Evolutionary conservation across 2,113 vertebrate genomes (phyloP), one percentile per base, ranked within the genome.

Genomic region (Heterotis niloticus): DNA sequence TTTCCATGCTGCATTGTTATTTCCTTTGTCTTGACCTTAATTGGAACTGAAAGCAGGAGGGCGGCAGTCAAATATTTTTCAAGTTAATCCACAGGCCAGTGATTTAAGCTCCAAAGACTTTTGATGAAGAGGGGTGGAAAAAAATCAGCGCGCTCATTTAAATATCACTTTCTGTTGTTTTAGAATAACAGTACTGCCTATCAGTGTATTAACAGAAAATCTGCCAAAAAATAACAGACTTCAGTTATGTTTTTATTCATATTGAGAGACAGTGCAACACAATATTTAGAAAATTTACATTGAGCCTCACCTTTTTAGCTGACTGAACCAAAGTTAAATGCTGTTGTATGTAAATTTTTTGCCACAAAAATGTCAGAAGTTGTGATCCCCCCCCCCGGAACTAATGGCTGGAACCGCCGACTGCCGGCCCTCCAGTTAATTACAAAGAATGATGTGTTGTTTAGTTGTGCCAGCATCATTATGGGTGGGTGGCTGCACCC

Each of bases 11-110:
- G 76, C 28, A 16, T 34, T 23, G 28, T 14, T 64, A 7, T 78
- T 57, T 18, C 26, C 28, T 71, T 12, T 23, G 17, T 56, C 28
- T 67, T 79, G 77, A 71, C 77, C 77, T 71, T 62, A 79, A 79
- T 79, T 79, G 29, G 57, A 71, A n/a, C 62, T 51, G 67, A 71
- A 9, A 23, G 56, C 17, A 28, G 56, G 56, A 44, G 13, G 67
- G 26, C 11, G 28, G 23, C 54, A 59, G 28, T 60, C 5, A 34
- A 60, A 62, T 26, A 20, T 75, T 75, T 75, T 26, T 44, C 56
- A 29, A 60, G 57, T 57, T 18, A n/a, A 44, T 62, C 34, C 5
- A 75, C 29, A 26, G 56, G 24, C 20, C 59, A 29, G 62, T 75
- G 57, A 75, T 60, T 23, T 29, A 5, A 57, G 28, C 73, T 60